phyloP scores from a whole-genome alignment of 2,113 vertebrate species.

The Chroicocephalus ridibundus region DNA sequence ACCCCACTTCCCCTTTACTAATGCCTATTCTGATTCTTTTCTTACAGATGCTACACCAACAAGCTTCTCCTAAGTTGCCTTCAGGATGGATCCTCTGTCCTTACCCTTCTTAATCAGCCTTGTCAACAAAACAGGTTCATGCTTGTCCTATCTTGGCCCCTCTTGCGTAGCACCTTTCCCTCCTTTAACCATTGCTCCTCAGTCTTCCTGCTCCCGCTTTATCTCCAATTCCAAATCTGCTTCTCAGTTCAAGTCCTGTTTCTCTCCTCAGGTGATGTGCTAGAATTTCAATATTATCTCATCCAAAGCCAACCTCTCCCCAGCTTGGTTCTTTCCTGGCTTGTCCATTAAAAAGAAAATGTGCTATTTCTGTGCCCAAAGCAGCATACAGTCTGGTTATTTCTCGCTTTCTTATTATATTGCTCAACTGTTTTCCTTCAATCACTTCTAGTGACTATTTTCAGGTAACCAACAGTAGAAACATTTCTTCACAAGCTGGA shows the following conservation, averaged over 20 bases:
- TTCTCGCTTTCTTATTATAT: not conserved
- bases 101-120: not conserved
- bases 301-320: not conserved
- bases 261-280: not conserved
- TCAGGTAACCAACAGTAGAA: not conserved
- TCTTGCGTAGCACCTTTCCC: not conserved
- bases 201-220: not conserved
- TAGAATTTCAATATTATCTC: not conserved
- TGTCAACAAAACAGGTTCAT: not conserved
- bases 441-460: not conserved
- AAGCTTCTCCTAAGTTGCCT: not conserved
- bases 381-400: accelerated
- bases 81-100: not conserved
- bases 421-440: accelerated
- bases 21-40: not conserved
- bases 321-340: not conserved
- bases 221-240: not conserved
- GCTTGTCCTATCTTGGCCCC: not conserved
- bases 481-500: not conserved
- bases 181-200: not conserved
- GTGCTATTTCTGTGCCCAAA: not conserved
- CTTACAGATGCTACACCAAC: not conserved
- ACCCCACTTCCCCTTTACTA: not conserved
- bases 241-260: not conserved
- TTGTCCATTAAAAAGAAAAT: not conserved